Evolutionary conservation across 53 echinoderm and acorn worm species (phyloP), one percentile per base, ranked within the genome.

Genomic region (Patiria pectinifera): DNA sequence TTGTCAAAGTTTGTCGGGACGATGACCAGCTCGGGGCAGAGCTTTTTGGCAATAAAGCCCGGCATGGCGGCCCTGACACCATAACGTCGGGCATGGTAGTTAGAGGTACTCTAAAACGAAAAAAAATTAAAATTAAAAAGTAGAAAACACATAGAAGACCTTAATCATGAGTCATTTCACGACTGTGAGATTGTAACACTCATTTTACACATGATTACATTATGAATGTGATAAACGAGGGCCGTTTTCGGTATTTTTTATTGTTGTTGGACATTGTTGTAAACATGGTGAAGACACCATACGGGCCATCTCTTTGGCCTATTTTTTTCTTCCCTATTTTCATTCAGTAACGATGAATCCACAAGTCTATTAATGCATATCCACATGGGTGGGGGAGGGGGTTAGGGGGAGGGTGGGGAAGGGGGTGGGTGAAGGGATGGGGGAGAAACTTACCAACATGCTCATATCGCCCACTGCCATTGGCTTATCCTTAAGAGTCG

Each of bases 1-100:
- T 97, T 97, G 84, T 96, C 95, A 95, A 97, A 99, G 87, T 96
- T 95, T 3, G 94, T 21, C 18, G 95, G 94, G n/a, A 97, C 94
- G 23, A 99, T 91, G 70, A 97, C 86, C 23, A 99, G 91, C 43
- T 99, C 94, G 49, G 99, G 99, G 83, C 99, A 97, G 16, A 99
- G 93, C 82, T 99, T 99, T 94, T 94, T 95, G 45, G 48, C 99
- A 60, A 99, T 99, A 91, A 99, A 99, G 6, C 99, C 99, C 46
- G 99, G 99, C 99, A 99, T 99, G 46, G 97, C 99, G 78, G 99
- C 99, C 63, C 99, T 74, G 45, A 97, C 99, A 11, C 99, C 99
- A 80, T 87, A 99, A 14, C 96, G 93, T 21, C 99, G 91, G 11
- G 99, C 99, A 14, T 92, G 93, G 89, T 99, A 99, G 87, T 99